A percentile compares a stretch with the other conserved stretches of the same genome.
These are phyloP conservation scores for Nycticorax nycticorax DNA, from an alignment of 2,113 vertebrate genomes.

Conservation along the genomic window DNA sequence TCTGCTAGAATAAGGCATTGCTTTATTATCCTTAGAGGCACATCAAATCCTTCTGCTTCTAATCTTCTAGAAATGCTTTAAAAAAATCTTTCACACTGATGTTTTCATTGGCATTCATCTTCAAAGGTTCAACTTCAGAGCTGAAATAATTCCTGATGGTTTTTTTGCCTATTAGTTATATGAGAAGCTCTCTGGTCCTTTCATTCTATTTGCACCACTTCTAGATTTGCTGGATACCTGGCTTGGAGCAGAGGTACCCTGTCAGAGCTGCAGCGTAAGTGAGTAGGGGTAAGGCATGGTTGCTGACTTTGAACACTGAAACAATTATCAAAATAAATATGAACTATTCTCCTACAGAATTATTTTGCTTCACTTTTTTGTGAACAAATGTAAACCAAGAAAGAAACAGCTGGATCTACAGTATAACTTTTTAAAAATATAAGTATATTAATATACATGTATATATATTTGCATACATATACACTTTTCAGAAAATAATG, in stretches of 20 bases:
- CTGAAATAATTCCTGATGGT: neutral
- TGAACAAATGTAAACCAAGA: neutral
- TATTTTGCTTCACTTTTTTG: neutral
- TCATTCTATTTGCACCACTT: neutral
- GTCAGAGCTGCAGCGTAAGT: neutral
- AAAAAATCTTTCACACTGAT: neutral
- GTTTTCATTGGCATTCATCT: conserved; percentile 12
- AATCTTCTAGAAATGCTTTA: neutral
- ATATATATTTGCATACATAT: neutral
- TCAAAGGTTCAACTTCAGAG: neutral
- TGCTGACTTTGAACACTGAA: neutral
- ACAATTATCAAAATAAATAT: neutral
- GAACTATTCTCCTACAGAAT: neutral
- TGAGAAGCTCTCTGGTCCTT: neutral
- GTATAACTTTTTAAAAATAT: neutral
- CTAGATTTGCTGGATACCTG: neutral
- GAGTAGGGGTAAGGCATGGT: neutral
- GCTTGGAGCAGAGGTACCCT: neutral
- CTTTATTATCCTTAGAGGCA: neutral
- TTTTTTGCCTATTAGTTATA: neutral
- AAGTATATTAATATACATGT: neutral
- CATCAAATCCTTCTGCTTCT: conserved; percentile 22
- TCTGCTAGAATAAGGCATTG: neutral
- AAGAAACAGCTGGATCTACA: neutral
- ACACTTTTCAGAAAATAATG: neutral